Conservation (phyloP, 2,888 invertebrate species). For the Patella ulyssiponensis region DNA sequence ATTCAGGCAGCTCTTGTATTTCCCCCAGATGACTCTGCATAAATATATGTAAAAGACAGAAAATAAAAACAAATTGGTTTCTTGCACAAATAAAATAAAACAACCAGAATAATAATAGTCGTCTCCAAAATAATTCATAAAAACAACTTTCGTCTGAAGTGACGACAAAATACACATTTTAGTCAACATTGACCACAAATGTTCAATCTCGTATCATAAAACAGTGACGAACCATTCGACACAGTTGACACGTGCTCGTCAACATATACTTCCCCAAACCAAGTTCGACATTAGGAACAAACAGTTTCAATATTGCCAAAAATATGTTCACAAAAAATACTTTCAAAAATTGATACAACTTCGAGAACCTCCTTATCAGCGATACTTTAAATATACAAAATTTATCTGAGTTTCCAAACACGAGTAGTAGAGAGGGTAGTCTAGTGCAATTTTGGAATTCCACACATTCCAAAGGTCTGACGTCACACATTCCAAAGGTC, state of each 20-base stretch:
- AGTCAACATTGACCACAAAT: too few relatives aligned
- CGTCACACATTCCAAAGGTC: too few relatives aligned
- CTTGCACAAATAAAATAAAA: background rate
- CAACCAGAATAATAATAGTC: too few relatives aligned
- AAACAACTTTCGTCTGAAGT: too few relatives aligned
- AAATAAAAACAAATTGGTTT: background rate
- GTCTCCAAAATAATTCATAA: too few relatives aligned
- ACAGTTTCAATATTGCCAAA: background rate
- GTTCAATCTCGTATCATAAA: background rate
- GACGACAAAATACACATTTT: too few relatives aligned
- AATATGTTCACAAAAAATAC: background rate
- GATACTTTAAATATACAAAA: too few relatives aligned
- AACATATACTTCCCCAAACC: background rate
- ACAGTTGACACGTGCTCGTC: background rate
- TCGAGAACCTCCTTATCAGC: too few relatives aligned
- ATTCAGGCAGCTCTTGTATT: conserved; percentile 7
- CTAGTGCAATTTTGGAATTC: too few relatives aligned
- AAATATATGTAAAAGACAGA: conserved; percentile 3
- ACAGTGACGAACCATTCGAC: background rate
- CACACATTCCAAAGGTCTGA: too few relatives aligned
- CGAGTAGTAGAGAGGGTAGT: background rate
- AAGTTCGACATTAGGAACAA: background rate
- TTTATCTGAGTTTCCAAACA: background rate
- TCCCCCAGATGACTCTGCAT: background rate
- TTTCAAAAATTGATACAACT: too few relatives aligned